phyloP scores from a whole-genome alignment of 2,797 vertebrate genomes.

The Lacerta agilis region DNA sequence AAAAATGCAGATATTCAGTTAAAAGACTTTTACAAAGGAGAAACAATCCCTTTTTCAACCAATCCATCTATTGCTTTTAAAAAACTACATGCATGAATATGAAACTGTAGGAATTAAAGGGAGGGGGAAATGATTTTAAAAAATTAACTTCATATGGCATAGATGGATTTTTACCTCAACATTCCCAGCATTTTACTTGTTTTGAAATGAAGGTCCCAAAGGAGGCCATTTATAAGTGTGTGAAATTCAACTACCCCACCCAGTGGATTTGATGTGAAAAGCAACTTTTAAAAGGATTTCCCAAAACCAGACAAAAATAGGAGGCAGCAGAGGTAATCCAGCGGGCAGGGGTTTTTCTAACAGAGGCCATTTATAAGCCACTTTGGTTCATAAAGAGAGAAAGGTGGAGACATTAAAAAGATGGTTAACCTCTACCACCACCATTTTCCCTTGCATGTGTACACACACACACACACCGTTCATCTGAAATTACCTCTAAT shows the following conservation, averaged over 20 bases:
- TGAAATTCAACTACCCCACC: conserved; percentile 46
- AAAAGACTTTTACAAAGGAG: rapidly evolving
- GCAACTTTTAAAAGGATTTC: background rate
- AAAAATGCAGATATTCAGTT: background rate
- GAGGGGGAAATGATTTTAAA: background rate
- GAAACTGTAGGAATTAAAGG: rapidly evolving
- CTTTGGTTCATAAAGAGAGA: background rate
- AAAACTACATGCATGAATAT: background rate
- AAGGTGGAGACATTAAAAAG: background rate
- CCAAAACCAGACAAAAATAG: background rate
- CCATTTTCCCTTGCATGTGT: too few relatives aligned
- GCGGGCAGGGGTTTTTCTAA: too few relatives aligned
- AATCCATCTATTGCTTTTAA: rapidly evolving
- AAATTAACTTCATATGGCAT: background rate
- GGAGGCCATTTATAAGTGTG: rapidly evolving
- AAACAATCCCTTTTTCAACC: background rate
- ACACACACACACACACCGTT: background rate
- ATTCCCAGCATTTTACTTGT: rapidly evolving
- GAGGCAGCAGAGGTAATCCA: background rate
- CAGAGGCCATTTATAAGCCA: background rate
- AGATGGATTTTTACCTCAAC: background rate
- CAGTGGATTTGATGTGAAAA: conserved; percentile 33
- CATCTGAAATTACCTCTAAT: conserved; percentile 69
- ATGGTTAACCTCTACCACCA: background rate
- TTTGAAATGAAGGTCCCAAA: background rate